A percentile compares a stretch with the other conserved stretches of the same genome.
These are phyloP conservation scores for Falco biarmicus DNA, from an alignment of 2,797 vertebrate genomes.

Conservation along the genomic window DNA sequence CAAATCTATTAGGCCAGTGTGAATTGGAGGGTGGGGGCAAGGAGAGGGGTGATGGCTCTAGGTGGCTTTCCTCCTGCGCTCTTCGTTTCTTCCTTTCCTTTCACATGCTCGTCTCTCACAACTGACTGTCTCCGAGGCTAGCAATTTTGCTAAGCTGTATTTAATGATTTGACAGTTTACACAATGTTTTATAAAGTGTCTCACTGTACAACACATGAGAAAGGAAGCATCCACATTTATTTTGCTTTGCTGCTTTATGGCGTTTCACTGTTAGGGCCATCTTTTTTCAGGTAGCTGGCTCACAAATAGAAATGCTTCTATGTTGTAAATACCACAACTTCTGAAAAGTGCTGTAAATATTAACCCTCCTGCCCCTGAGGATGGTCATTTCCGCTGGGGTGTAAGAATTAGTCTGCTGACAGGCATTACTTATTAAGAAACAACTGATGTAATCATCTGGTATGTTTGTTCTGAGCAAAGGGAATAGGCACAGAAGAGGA, in stretches of 20 bases:
- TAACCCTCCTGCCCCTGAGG: accelerated
- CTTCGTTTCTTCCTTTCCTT: not conserved
- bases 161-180: not conserved
- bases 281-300: not conserved
- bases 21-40: not conserved
- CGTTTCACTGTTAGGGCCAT: not conserved
- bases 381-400: not conserved
- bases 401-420: not conserved
- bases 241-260: not conserved
- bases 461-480: not conserved
- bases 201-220: not conserved
- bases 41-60: not conserved
- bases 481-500: not conserved
- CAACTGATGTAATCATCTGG: accelerated
- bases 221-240: not conserved
- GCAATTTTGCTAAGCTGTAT: not conserved
- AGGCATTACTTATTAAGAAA: not conserved
- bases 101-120: not conserved
- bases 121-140: not conserved
- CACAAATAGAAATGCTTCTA: not conserved
- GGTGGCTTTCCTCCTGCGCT: not conserved
- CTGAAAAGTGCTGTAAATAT: not conserved
- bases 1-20: not conserved
- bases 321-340: not conserved
- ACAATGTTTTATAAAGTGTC: not conserved